Conservation (phyloP, 1,140 invertebrate genomes). For the Pissodes strobi region DNA sequence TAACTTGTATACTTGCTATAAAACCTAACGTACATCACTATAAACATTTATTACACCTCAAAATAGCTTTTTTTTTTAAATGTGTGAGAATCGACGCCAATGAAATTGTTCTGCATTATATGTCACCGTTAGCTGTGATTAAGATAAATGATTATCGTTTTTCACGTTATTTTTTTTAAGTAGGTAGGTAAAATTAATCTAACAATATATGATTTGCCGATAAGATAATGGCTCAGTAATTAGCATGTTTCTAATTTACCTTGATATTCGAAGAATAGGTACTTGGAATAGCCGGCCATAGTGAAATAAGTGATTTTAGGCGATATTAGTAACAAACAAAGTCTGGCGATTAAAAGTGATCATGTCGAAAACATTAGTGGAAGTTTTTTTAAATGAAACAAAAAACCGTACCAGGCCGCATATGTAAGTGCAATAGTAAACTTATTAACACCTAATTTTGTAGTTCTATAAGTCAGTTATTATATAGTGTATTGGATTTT, state of each 20-base stretch:
- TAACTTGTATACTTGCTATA: too few relatives aligned
- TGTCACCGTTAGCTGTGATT: too few relatives aligned
- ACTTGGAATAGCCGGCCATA: background rate
- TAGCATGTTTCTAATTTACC: slow-evolving; percentile 8
- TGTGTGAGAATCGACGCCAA: too few relatives aligned
- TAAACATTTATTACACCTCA: too few relatives aligned
- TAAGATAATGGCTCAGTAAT: background rate
- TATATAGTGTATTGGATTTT: too few relatives aligned
- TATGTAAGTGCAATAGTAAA: slow-evolving; percentile 25
- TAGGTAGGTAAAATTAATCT: background rate
- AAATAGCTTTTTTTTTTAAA: too few relatives aligned
- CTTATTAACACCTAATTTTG: too few relatives aligned
- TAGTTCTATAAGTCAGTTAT: too few relatives aligned
- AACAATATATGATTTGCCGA: slow-evolving; percentile 4
- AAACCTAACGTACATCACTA: too few relatives aligned
- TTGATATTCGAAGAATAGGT: slow-evolving; percentile 12
- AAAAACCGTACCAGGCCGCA: slow-evolving; percentile 5
- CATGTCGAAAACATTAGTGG: slow-evolving; percentile 20
- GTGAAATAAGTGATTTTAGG: background rate
- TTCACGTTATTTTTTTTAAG: background rate
- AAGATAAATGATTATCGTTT: too few relatives aligned
- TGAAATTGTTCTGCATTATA: too few relatives aligned
- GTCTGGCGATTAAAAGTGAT: background rate
- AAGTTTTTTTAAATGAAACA: slow-evolving; percentile 8
- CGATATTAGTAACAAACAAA: background rate